Base-by-base conservation (phyloP, 2,113 vertebrate species). In the Oncorhynchus gorbuscha region DNA sequence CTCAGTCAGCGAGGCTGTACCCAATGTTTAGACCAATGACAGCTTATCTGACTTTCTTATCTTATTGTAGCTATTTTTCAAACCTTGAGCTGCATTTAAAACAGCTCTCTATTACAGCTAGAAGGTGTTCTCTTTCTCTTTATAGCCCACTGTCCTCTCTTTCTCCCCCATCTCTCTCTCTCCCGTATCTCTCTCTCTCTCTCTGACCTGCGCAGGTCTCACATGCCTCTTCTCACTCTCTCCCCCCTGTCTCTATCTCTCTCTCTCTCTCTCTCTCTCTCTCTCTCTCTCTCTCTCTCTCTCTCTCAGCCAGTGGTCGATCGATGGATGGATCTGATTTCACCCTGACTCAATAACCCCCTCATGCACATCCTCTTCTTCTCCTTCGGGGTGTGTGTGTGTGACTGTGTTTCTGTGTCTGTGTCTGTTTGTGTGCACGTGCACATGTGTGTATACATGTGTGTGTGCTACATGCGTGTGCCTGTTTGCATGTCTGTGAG, bases 271-370 rank as follows among this genome's bases (percentile, higher is more conserved):
- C 28, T 28, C 3, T 28, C 24, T 24, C 24, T 24, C 24, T 18
- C 13, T 18, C 66, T 30, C 12, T 81, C 83, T 86, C 87, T 91
- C 81, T 51, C 0, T 51, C 49, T 16, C 3, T 16, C 11, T 51
- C 79, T 87, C 88, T 88, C 87, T 81, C 86, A 81, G 88, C 90
- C 76, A 85, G 89, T 82, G 86, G 85, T 51, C 83, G 70, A 91
- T 89, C 87, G 84, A 93, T 93, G 81, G 81, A 92, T 89, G 85
- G 86, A 89, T 91, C 89, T 85, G 88, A 86, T 89, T 91, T 89
- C 79, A 86, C 88, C 84, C 86, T 83, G 89, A 86, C 89, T 92
- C 87, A 76, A 83, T 90, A 90, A 89, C 88, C 89, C 59, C 85
- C 85, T 84, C 79, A 65, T 86, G 84, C 84, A 84, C 86, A 83